Base-by-base conservation (phyloP, 2,888 invertebrate genomes). In the Tetrapedia diversipes region DNA sequence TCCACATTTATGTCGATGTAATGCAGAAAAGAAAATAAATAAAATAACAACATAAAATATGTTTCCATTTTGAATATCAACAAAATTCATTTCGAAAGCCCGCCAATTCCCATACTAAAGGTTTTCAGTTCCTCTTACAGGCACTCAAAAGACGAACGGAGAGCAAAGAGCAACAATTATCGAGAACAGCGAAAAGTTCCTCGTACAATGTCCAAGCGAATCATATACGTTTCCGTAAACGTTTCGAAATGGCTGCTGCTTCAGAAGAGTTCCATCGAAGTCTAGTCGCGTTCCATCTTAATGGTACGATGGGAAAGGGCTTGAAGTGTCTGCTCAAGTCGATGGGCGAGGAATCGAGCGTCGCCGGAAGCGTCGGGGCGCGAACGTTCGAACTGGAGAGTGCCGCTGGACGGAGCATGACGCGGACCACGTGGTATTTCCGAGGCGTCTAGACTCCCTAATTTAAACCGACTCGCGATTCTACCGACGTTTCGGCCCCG, bases 381-480 rank as follows among this genome's bases (percentile, higher is more conserved):
- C 78, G 78, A 82, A 83, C 39, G 54, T 83, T 83, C 67, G 77
- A 80, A 81, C 65, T 57, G 65, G 39, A 74, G 59, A n/a, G n/a
- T n/a, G 51, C 56, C 67, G 53, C 29, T 54, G 75, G 51, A 71
- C 65, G 49, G 56, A 49, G 77, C 51, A 63, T 77, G 86, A 86
- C 79, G 82, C 70, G 81, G 64, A 61, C 63, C 84, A 84, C 83
- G 85, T 83, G 87, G 83, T 85, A 88, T 88, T 86, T 86, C 79
- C 81, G 81, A 79, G 79, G 80, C 84, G 87, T 88, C 88, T 88
- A 87, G 88, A 88, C 88, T 83, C 84, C 78, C 84, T 87, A 88
- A 88, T 88, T 88, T 88, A 88, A 86, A 87, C 88, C 82, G 79
- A 85, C 84, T 86, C 76, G 79, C 80, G 80, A 72, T 81, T 85